Evolutionary conservation across 2,888 invertebrate genomes (phyloP), one percentile per base, ranked within the genome.

Genomic region (Dastarcus helophoroides): DNA sequence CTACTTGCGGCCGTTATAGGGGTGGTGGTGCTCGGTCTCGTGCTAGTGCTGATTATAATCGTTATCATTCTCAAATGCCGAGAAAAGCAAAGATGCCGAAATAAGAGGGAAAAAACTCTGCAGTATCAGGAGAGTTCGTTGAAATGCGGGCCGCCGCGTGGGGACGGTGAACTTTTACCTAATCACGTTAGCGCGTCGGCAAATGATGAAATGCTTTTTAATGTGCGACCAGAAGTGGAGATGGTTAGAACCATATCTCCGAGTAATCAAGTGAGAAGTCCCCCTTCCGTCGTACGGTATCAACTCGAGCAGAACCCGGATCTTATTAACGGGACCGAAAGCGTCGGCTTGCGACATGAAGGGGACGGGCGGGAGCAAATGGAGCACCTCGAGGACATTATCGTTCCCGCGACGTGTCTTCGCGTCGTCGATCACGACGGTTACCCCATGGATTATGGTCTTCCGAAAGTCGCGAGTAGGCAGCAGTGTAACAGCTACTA

Each of bases 361-460:
- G 55, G 60, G 15, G 62, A 60, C 29, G 61, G 59, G 1, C 50
- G 47, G 34, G 39, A 36, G 15, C 26, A 35, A 16, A 34, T 36
- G 21, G 29, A 35, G 21, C 39, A 41, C 8, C 5, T 9, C 5
- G 29, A 8, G 21, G 31, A 24, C 9, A 22, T 24, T 6, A 19
- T 13, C 21, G 19, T 15, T 23, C 22, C 19, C 8, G 3, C 11
- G 23, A 45, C 36, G 10, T 40, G 40, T 31, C 44, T 76, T n/a
- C 76, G 74, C 52, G 79, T 80, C 51, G 62, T 84, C 40, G 83
- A 83, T 43, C 73, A 73, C 41, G 84, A 85, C 39, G 83, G 55
- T 10, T 59, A 79, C 51, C 84, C 84, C 4, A 68, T 80, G 36
- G 81, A 82, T 55, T 82, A 78, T 47, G 81, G 81, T 11, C 62